phyloP scores from a whole-genome alignment of 2,113 vertebrate genomes.

The Rhinolophus ferrumequinum region DNA sequence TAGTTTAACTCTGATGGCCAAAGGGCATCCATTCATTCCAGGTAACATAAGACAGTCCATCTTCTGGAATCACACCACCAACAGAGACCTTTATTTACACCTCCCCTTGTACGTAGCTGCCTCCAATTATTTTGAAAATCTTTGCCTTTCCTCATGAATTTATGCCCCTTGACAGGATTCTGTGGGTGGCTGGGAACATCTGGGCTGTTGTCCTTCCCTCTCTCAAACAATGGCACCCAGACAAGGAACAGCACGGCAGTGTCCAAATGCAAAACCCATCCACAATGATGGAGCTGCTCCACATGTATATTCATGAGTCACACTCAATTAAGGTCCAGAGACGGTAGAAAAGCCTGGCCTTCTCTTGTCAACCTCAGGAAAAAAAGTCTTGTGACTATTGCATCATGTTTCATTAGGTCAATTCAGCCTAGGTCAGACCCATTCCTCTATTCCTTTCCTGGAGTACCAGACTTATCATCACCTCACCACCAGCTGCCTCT shows the following conservation, averaged over 20 bases:
- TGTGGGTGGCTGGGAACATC: slow-evolving; percentile 82
- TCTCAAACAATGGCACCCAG: background rate
- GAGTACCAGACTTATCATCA: background rate
- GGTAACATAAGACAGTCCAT: slow-evolving; percentile 57
- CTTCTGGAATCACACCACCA: slow-evolving; percentile 74
- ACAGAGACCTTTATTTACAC: slow-evolving; percentile 72
- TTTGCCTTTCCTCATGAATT: slow-evolving; percentile 79
- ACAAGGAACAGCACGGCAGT: background rate
- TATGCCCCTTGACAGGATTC: slow-evolving; percentile 80
- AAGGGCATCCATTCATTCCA: slow-evolving; percentile 68
- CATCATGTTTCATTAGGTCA: slow-evolving; percentile 58
- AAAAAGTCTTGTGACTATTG: background rate
- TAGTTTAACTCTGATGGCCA: slow-evolving; percentile 79
- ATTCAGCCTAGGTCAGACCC: slow-evolving; percentile 49
- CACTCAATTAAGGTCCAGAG: background rate
- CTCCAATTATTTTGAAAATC: slow-evolving; percentile 83
- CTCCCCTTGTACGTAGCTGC: slow-evolving; percentile 61
- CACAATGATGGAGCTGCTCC: slow-evolving; percentile 67
- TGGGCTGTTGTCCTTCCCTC: slow-evolving; percentile 68
- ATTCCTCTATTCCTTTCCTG: background rate
- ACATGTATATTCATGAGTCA: slow-evolving; percentile 44
- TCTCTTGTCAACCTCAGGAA: slow-evolving; percentile 52
- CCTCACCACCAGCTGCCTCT: slow-evolving; percentile 40
- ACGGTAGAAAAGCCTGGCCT: background rate
- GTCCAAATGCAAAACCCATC: background rate